Conservation (phyloP, 1,140 invertebrate genomes). For the silkworm (Bombyx mori) region DNA sequence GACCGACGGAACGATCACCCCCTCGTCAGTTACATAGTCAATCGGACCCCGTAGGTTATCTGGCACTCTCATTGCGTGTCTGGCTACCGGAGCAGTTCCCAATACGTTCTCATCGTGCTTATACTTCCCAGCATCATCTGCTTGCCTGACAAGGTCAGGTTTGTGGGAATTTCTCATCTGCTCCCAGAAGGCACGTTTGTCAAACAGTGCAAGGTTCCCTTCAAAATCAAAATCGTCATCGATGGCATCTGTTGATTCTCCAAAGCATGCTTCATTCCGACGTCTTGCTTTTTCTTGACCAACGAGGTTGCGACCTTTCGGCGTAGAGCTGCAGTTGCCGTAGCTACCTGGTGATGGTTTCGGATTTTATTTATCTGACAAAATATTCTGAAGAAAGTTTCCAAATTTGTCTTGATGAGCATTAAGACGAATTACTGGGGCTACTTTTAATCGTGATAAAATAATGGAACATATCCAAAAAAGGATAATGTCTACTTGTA, state of each 20-base stretch:
- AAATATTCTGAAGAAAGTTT: too few relatives aligned
- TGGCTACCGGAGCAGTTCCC: constrained; percentile 71
- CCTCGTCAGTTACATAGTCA: constrained; percentile 87
- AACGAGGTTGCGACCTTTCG: constrained; percentile 18
- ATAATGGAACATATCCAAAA: too few relatives aligned
- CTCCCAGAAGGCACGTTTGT: constrained; percentile 86
- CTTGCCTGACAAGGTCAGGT: constrained; percentile 74
- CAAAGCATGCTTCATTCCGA: constrained; percentile 71
- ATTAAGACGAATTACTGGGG: too few relatives aligned
- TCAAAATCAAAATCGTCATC: constrained; percentile 93
- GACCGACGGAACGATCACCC: constrained; percentile 82
- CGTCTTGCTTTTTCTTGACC: constrained; percentile 46
- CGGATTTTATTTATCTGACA: too few relatives aligned
- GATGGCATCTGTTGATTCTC: constrained; percentile 64
- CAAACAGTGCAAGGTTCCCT: constrained; percentile 91
- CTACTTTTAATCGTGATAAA: too few relatives aligned
- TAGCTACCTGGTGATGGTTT: constrained; percentile 26
- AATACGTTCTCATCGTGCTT: constrained; percentile 91
- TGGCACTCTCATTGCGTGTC: constrained; percentile 81
- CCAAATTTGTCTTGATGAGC: too few relatives aligned
- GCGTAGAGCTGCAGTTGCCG: constrained; percentile 26
- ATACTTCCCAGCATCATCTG: constrained; percentile 52
- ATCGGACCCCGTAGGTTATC: constrained; percentile 67
- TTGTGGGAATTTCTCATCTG: constrained; percentile 74
- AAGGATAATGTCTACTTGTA: too few relatives aligned